These are phyloP conservation scores for Luffia ferchaultella DNA, from an alignment of 2,888 invertebrate genomes.

Conservation along the genomic window DNA sequence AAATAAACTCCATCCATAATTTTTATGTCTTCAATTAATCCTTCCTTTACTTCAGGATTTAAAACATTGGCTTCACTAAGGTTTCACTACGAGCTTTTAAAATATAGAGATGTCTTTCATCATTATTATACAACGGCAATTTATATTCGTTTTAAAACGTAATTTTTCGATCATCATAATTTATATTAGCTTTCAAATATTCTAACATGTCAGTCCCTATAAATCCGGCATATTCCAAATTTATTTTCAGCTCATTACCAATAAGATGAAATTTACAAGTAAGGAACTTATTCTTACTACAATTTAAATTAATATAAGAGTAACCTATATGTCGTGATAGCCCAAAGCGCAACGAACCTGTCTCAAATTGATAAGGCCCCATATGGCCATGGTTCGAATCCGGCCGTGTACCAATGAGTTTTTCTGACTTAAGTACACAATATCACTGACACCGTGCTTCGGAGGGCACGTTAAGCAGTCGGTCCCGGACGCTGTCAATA, in stretches of 20 bases:
- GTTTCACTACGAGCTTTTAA: conserved; percentile 13
- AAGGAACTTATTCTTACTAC: too few relatives aligned
- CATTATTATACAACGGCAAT: neutral
- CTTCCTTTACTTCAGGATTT: conserved; percentile 14
- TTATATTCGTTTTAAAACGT: neutral
- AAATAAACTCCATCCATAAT: conserved; percentile 13
- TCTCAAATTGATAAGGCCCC: too few relatives aligned
- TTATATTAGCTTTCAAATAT: neutral
- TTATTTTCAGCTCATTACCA: neutral
- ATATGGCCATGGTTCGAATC: too few relatives aligned
- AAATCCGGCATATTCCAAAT: neutral
- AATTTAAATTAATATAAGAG: too few relatives aligned
- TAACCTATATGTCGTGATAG: too few relatives aligned
- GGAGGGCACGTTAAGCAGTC: too few relatives aligned
- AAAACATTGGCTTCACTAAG: conserved; percentile 12
- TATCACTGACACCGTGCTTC: too few relatives aligned
- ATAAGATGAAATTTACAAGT: neutral
- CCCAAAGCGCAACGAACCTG: too few relatives aligned
- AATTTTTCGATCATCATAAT: neutral
- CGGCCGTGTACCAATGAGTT: too few relatives aligned
- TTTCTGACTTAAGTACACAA: too few relatives aligned
- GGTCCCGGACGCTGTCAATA: too few relatives aligned
- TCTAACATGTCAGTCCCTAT: neutral
- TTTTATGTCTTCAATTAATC: conserved; percentile 11
- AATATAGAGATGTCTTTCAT: neutral